These are phyloP conservation scores for Chaetodon auriga DNA, from an alignment of 2,113 vertebrate species.

Conservation along the genomic window DNA sequence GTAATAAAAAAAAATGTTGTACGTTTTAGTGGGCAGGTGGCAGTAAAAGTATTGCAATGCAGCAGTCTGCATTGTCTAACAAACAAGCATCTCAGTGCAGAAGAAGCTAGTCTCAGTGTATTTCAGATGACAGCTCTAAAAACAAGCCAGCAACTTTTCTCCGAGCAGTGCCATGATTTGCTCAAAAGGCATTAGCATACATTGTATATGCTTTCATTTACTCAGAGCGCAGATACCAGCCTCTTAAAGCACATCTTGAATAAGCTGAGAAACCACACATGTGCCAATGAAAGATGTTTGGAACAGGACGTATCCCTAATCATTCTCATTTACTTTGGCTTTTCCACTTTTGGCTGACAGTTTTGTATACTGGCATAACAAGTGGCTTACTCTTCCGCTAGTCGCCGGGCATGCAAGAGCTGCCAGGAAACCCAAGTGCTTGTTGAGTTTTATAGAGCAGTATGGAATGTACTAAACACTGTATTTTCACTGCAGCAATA, in stretches of 20 bases:
- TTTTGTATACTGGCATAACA: conserved; percentile 72
- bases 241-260: conserved; percentile 64
- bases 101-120: conserved; percentile 41
- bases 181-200: conserved; percentile 57
- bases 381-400: conserved; percentile 72
- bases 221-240: conserved; percentile 52
- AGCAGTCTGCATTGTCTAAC: conserved; percentile 54
- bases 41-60: conserved; percentile 46
- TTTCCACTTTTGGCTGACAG: conserved; percentile 74
- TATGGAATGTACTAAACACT: conserved; percentile 56
- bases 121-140: conserved; percentile 61
- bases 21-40: conserved; percentile 63
- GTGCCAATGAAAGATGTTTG: conserved; percentile 72
- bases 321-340: conserved; percentile 74
- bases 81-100: conserved; percentile 53
- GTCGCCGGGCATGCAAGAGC: conserved; percentile 47
- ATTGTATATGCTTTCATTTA: conserved; percentile 63
- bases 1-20: conserved; percentile 42
- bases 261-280: conserved; percentile 65
- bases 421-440: conserved; percentile 72
- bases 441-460: conserved; percentile 61
- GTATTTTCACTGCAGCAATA: conserved; percentile 51
- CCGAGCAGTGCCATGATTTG: conserved; percentile 35
- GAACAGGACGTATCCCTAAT: conserved; percentile 70
- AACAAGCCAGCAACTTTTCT: conserved; percentile 52